A percentile compares a stretch with the other conserved stretches of the same genome.
These are phyloP conservation scores for Plusia festucae DNA, from an alignment of 2,888 invertebrate species.

Conservation along the genomic window DNA sequence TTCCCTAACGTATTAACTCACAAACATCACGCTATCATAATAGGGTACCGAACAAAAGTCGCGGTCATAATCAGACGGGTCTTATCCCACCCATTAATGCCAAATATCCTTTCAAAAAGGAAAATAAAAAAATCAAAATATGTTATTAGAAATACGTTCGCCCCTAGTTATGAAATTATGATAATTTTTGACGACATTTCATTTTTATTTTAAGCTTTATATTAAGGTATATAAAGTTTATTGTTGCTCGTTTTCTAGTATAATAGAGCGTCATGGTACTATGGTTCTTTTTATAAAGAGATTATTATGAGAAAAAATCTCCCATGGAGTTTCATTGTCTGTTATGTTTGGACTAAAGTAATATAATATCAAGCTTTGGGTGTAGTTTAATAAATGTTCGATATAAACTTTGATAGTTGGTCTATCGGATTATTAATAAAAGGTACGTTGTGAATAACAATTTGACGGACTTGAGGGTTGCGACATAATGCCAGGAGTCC, in stretches of 20 bases:
- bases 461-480: constrained; percentile 15
- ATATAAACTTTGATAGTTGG: constrained; percentile 63
- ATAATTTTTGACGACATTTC: constrained; percentile 63
- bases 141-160: constrained; percentile 83
- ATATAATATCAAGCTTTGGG: constrained; percentile 70
- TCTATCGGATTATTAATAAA: constrained; percentile 55
- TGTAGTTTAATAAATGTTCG: constrained; percentile 76
- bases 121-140: constrained; percentile 81
- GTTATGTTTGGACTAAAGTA: constrained; percentile 72
- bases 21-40: constrained; percentile 48
- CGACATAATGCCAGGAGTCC: background rate
- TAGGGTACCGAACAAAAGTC: constrained; percentile 46
- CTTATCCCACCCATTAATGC: constrained; percentile 69
- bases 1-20: constrained; percentile 52
- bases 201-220: constrained; percentile 18
- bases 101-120: constrained; percentile 74
- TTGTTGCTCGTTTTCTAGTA: constrained; percentile 16
- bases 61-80: constrained; percentile 57
- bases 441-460: constrained; percentile 22
- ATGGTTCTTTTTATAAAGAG: constrained; percentile 75
- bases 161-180: constrained; percentile 87
- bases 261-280: constrained; percentile 66
- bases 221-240: background rate
- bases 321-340: constrained; percentile 79
- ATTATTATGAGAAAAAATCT: constrained; percentile 79